A percentile compares a stretch with the other conserved stretches of the same genome.
Conservation (phyloP, 2,888 invertebrate genomes). For the Poecilobothrus nobilitatus region DNA sequence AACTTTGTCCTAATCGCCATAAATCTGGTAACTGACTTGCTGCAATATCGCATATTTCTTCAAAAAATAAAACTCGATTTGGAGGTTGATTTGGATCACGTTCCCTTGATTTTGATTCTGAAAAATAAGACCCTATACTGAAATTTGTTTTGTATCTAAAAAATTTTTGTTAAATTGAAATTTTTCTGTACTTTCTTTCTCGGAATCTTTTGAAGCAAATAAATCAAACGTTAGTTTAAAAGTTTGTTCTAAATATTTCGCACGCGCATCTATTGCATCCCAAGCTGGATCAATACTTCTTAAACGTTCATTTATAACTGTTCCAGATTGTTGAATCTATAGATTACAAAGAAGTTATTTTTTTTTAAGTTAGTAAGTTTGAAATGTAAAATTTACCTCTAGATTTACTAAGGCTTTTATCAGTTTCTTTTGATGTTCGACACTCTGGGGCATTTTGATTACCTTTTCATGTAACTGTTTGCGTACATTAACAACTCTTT, state of each 20-base stretch:
- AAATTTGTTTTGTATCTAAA: slow-evolving; percentile 7
- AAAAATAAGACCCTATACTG: slow-evolving; percentile 10
- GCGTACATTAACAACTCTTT: slow-evolving; percentile 71
- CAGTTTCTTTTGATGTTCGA: slow-evolving; percentile 91
- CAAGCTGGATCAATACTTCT: slow-evolving; percentile 82
- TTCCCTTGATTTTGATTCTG: slow-evolving; percentile 32
- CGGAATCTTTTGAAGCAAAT: slow-evolving; percentile 36
- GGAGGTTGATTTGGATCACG: slow-evolving; percentile 45
- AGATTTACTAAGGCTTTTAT: slow-evolving; percentile 72
- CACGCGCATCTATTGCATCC: slow-evolving; percentile 82
- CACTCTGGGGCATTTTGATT: slow-evolving; percentile 80
- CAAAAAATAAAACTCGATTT: slow-evolving; percentile 65
- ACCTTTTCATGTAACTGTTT: slow-evolving; percentile 73
- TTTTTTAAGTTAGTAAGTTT: no score
- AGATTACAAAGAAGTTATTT: not conserved
- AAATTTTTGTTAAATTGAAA: not conserved
- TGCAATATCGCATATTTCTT: slow-evolving; percentile 68
- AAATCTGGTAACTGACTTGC: slow-evolving; percentile 77
- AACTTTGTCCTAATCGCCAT: slow-evolving; percentile 91
- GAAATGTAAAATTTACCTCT: slow-evolving; percentile 45
- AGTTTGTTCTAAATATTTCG: slow-evolving; percentile 58
- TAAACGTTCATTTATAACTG: slow-evolving; percentile 36
- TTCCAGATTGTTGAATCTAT: slow-evolving; percentile 38
- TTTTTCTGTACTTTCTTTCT: slow-evolving; percentile 31
- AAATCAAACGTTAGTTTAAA: slow-evolving; percentile 41